Evolutionary conservation across 2,113 vertebrate species (phyloP), one percentile per base, ranked within the genome.

Genomic region (Melanotaenia duboulayi): DNA sequence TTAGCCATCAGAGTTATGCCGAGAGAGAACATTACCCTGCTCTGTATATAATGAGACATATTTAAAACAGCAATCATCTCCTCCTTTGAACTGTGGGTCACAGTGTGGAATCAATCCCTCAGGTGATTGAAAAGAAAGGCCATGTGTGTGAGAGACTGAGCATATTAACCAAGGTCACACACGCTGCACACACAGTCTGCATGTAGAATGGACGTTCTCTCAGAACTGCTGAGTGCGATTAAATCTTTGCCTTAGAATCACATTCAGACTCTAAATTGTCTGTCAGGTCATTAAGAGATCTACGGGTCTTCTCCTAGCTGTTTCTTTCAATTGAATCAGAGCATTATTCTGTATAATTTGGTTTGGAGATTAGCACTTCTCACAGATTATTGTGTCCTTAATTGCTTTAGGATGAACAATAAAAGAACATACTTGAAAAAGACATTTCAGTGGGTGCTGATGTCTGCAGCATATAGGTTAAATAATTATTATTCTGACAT

Each of bases 51-150:
- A 92, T 93, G 87, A 92, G 85, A 90, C 87, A 86, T 90, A 91
- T 92, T 93, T 89, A 90, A 92, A 92, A 85, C 77, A 84, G 92
- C 87, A 91, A 91, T 90, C 89, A 89, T 91, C 80, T 71, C 81
- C 74, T 86, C 86, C 76, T 92, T 89, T 85, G 81, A 88, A 89
- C 86, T 80, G 59, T 0, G 57, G 86, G 86, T 92, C 84, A 83
- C 67, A 25, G 81, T 76, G 78, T n/a, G 28, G 83, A 85, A 89
- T 93, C 87, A 84, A 79, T 92, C 89, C 85, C 74, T 81, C 50
- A 77, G 80, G 81, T 89, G 89, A 92, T 86, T 89, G 88, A 89
- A 88, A 88, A 83, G 86, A 89, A 84, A 90, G 86, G 80, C 86
- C 84, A 82, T 83, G 74, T 86, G 83, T 72, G 64, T 71, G 77